Evolutionary conservation across 2,113 vertebrate genomes (phyloP).

Genomic region (Laticauda colubrina): DNA sequence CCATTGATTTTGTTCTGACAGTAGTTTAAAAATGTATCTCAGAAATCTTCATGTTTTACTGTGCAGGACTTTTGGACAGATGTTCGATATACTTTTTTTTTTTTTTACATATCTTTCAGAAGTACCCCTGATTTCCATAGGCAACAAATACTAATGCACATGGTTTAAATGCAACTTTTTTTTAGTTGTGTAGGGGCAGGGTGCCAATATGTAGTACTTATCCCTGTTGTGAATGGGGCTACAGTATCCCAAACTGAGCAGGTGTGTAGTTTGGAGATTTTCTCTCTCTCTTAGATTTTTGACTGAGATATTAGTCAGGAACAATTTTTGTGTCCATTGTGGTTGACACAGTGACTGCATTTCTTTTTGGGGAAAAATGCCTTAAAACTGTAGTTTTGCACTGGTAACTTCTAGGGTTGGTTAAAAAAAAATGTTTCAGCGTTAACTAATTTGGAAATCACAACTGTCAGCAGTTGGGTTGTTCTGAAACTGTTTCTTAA

Average conservation of each 20-base stretch:
- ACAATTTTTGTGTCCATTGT: not conserved
- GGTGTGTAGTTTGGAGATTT: not conserved
- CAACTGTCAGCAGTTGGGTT: not conserved
- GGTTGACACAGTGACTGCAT: not conserved
- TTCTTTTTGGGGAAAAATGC: not conserved
- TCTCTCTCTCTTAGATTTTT: not conserved
- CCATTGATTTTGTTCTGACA: not conserved
- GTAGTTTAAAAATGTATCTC: not conserved
- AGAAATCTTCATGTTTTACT: not conserved
- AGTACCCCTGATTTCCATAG: not conserved
- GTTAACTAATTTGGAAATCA: not conserved
- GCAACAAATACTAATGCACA: not conserved
- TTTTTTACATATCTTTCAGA: not conserved
- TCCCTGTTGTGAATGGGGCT: not conserved
- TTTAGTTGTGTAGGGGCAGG: not conserved
- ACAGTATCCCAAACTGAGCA: not conserved
- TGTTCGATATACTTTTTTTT: not conserved
- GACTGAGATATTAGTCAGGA: not conserved
- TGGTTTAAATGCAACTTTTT: not conserved
- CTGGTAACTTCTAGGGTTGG: not conserved
- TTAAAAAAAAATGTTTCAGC: not conserved
- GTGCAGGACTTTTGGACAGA: not conserved
- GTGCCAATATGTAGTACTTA: not conserved
- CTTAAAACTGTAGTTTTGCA: not conserved
- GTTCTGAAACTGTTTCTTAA: not conserved